Conservation (phyloP, 2,113 vertebrate genomes). For the Odocoileus hemionus region DNA sequence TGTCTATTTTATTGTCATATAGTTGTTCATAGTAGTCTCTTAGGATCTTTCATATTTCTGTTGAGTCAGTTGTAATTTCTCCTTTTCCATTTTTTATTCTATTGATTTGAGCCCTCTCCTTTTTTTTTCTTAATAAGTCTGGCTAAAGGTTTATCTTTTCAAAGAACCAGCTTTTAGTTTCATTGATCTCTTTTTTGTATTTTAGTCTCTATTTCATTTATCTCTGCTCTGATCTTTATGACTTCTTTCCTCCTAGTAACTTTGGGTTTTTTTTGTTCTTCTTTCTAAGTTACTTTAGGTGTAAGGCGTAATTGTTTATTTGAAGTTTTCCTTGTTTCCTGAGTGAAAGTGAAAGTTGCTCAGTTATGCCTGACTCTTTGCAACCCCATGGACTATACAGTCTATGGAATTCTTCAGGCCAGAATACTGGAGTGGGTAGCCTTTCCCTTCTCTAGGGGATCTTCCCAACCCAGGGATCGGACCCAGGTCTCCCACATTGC, state of each 20-base stretch:
- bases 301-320: background rate
- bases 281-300: background rate
- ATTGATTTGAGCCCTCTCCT: background rate
- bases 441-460: background rate
- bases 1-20: background rate
- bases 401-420: background rate
- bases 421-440: background rate
- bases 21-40: background rate
- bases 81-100: background rate
- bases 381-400: background rate
- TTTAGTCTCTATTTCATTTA: background rate
- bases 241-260: background rate
- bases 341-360: background rate
- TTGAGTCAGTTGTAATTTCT: background rate
- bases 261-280: background rate
- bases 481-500: background rate
- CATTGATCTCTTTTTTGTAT: background rate
- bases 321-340: background rate
- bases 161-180: background rate
- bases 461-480: background rate
- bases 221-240: background rate
- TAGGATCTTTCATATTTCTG: background rate
- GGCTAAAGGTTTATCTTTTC: background rate
- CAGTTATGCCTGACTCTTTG: background rate
- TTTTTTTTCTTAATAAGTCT: background rate